These are phyloP conservation scores for Drusus annulatus DNA, from an alignment of 1,140 invertebrate species.

Conservation along the genomic window DNA sequence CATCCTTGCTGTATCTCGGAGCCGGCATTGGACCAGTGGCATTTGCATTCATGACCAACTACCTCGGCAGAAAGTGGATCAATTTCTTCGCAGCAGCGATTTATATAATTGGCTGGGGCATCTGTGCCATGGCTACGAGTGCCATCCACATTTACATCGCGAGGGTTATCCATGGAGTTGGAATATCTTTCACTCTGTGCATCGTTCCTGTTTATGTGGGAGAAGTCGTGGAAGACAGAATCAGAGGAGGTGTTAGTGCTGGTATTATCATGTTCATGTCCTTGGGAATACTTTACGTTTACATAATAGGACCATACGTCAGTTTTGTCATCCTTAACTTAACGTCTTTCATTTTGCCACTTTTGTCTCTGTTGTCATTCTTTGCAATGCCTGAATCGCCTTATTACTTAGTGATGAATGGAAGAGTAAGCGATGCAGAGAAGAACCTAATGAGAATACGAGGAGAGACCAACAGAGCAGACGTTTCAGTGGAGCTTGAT, in stretches of 20 bases:
- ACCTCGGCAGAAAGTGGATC: conserved; percentile 32
- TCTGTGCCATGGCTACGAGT: neutral
- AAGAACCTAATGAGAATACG: conserved; percentile 15
- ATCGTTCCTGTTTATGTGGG: conserved; percentile 33
- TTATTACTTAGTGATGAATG: conserved; percentile 26
- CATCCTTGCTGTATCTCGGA: conserved; percentile 4
- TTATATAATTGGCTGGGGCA: conserved; percentile 6
- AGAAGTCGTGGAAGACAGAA: conserved; percentile 34
- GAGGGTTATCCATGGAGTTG: conserved; percentile 32
- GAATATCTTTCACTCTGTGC: conserved; percentile 29
- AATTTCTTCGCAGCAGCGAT: conserved; percentile 6
- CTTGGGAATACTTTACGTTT: neutral
- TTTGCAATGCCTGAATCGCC: conserved; percentile 31
- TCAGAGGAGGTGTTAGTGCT: conserved; percentile 8
- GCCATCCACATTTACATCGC: conserved; percentile 15
- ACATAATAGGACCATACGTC: neutral
- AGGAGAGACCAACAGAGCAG: neutral
- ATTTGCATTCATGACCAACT: conserved; percentile 9
- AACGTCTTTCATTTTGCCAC: neutral
- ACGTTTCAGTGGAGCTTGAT: neutral
- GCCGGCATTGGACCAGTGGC: neutral
- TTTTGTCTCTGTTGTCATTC: conserved; percentile 15
- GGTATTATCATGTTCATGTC: conserved; percentile 16
- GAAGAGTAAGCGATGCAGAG: conserved; percentile 7
- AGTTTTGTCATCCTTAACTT: neutral